phyloP scores from a whole-genome alignment of 2,113 vertebrate genomes.

The Coptodon bakossiorum region DNA sequence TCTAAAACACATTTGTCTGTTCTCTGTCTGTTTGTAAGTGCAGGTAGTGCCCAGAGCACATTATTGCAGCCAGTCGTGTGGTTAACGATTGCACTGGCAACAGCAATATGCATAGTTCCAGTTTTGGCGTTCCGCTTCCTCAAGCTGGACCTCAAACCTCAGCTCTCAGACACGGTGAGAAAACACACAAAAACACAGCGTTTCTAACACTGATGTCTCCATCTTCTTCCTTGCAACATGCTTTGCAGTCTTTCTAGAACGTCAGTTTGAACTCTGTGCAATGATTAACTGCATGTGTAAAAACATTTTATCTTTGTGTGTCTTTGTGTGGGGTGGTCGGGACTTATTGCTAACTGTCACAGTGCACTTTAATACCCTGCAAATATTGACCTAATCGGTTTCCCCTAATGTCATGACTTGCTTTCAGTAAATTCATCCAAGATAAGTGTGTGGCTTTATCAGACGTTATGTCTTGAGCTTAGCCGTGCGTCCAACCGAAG shows the following conservation, averaged over 20 bases:
- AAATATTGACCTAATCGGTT: slow-evolving; percentile 55
- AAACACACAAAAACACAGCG: slow-evolving; percentile 34
- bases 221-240: background rate
- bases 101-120: slow-evolving; percentile 85
- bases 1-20: background rate
- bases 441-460: background rate
- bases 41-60: slow-evolving; percentile 87
- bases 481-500: background rate
- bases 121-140: slow-evolving; percentile 93
- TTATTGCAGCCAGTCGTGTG: slow-evolving; percentile 87
- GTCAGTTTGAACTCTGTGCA: background rate
- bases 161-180: slow-evolving; percentile 88
- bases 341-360: background rate
- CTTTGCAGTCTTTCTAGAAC: background rate
- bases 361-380: background rate
- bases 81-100: slow-evolving; percentile 88
- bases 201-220: background rate
- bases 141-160: slow-evolving; percentile 86
- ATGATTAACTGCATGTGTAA: slow-evolving; percentile 11
- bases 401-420: background rate
- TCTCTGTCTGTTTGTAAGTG: slow-evolving; percentile 10
- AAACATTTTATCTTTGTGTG: background rate
- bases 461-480: background rate
- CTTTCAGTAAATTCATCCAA: background rate
- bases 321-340: background rate